A percentile compares a stretch with the other conserved stretches of the same genome.
Evolutionary conservation across 2,113 vertebrate species (phyloP).

Genomic region (Catharus bicknelli): DNA sequence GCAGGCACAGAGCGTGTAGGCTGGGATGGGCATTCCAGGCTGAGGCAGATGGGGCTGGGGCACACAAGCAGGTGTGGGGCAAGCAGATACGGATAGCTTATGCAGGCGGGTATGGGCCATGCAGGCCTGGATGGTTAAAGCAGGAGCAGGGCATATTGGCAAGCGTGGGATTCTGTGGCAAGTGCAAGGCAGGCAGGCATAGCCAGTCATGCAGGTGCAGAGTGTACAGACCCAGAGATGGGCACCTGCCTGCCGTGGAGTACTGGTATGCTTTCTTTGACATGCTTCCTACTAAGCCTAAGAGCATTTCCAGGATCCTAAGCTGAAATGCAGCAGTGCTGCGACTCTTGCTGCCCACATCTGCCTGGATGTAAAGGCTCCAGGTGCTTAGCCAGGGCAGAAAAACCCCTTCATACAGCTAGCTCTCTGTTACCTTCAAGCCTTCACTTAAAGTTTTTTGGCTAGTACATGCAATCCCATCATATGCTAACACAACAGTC

Average conservation of each 20-base stretch:
- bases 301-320: neutral
- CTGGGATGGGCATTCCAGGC: neutral
- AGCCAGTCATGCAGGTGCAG: neutral
- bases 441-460: neutral
- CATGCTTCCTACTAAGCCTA: fast-evolving
- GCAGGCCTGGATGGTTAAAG: neutral
- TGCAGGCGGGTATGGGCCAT: fast-evolving
- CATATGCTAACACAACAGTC: neutral
- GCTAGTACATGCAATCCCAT: neutral
- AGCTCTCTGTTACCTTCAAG: neutral
- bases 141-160: fast-evolving
- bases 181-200: no score
- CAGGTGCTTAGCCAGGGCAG: neutral
- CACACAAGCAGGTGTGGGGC: no score
- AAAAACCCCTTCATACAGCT: neutral
- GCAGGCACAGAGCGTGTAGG: neutral
- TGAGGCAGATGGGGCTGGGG: no score
- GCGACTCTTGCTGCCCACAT: neutral
- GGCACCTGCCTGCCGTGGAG: fast-evolving
- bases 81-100: fast-evolving
- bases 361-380: neutral
- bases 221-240: no score
- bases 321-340: neutral
- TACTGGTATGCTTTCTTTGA: neutral
- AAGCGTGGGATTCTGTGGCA: neutral